Percentiles rank a stretch among this genome's conserved stretches.
phyloP scores from a whole-genome alignment of 2,888 invertebrate genomes.

The Muscina levida region DNA sequence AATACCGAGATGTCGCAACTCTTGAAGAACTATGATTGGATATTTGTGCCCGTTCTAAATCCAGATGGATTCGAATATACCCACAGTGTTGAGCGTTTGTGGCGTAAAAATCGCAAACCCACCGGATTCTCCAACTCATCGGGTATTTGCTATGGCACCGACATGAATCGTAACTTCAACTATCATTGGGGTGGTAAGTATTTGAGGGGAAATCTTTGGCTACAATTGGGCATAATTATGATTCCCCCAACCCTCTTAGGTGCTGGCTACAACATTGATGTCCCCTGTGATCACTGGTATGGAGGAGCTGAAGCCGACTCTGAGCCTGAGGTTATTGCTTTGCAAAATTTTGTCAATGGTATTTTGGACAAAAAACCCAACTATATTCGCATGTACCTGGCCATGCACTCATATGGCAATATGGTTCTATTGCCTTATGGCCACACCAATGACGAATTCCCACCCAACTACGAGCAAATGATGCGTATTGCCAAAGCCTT shows the following conservation, averaged over 20 bases:
- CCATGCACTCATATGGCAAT: conserved; percentile 73
- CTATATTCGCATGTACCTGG: conserved; percentile 72
- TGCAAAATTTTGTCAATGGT: conserved; percentile 68
- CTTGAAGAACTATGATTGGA: conserved; percentile 71
- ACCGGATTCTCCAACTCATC: conserved; percentile 69
- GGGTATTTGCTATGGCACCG: conserved; percentile 70
- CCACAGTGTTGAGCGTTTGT: conserved; percentile 69
- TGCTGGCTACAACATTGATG: conserved; percentile 71
- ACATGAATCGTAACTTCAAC: conserved; percentile 74
- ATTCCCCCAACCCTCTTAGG: conserved; percentile 8
- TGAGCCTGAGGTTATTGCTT: conserved; percentile 69
- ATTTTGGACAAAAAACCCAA: conserved; percentile 50
- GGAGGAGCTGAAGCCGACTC: conserved; percentile 69
- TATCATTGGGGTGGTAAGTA: conserved; percentile 69
- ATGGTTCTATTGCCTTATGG: conserved; percentile 72
- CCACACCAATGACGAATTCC: conserved; percentile 69
- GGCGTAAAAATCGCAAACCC: conserved; percentile 75
- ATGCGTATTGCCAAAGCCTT: conserved; percentile 70
- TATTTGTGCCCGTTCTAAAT: conserved; percentile 72
- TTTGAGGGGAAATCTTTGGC: neutral
- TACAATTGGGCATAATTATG: neutral
- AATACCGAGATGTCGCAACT: conserved; percentile 66
- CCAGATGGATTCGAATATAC: conserved; percentile 74
- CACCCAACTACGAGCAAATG: conserved; percentile 73
- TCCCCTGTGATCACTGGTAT: conserved; percentile 75